These are phyloP conservation scores for Danaus chrysippus DNA, from an alignment of 2,888 invertebrate species.

Conservation along the genomic window DNA sequence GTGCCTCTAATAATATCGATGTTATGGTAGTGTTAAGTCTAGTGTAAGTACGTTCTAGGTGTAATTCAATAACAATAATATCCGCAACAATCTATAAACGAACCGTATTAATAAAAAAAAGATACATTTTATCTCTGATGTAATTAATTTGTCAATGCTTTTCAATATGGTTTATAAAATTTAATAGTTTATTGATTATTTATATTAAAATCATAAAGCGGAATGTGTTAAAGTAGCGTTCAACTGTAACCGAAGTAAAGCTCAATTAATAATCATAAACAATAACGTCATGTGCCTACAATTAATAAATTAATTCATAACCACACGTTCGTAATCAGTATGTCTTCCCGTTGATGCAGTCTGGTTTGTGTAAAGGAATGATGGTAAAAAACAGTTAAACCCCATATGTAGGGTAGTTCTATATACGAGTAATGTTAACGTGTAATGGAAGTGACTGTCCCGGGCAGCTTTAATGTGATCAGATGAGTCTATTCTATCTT, in stretches of 20 bases:
- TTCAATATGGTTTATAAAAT: not conserved
- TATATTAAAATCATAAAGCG: not conserved
- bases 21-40: conserved; percentile 1
- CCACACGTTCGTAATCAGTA: conserved; percentile 20
- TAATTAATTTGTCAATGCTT: not conserved
- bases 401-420: not conserved
- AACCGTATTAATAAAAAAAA: no score
- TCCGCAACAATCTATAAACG: no score
- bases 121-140: not conserved
- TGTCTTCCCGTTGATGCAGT: conserved; percentile 25
- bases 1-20: conserved; percentile 1
- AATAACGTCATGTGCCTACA: not conserved
- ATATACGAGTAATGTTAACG: conserved; percentile 6
- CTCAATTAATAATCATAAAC: conserved; percentile 10
- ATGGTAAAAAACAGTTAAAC: conserved; percentile 1
- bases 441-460: not conserved
- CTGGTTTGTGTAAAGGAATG: conserved; percentile 23
- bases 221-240: not conserved
- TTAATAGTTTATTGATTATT: not conserved
- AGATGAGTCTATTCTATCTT: no score
- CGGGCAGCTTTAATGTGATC: no score
- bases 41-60: conserved; percentile 4
- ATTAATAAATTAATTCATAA: not conserved
- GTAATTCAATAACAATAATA: not conserved
- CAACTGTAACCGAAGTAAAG: not conserved